Percentiles rank a stretch among this genome's conserved stretches.
Conservation (phyloP, 2,888 invertebrate genomes). For the Stenolophus ochropezus region DNA sequence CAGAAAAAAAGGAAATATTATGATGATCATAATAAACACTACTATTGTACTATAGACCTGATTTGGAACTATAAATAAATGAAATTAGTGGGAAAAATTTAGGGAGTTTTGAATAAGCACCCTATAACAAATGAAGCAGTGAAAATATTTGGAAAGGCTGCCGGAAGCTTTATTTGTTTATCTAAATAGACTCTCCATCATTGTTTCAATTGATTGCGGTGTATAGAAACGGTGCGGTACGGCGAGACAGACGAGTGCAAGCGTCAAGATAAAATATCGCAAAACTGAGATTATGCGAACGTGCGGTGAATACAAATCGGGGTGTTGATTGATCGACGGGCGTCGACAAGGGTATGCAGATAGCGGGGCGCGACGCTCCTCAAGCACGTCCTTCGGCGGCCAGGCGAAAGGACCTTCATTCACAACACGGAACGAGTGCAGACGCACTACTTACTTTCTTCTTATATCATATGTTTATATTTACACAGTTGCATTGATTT, state of each 20-base stretch:
- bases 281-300: conserved; percentile 73
- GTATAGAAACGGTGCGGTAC: neutral
- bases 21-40: too few relatives aligned
- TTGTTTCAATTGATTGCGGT: neutral
- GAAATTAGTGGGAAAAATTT: too few relatives aligned
- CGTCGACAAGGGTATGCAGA: conserved; percentile 62
- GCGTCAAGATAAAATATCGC: conserved; percentile 72
- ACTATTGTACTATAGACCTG: too few relatives aligned
- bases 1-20: too few relatives aligned
- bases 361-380: conserved; percentile 2
- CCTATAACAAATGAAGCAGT: neutral
- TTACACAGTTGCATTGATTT: too few relatives aligned
- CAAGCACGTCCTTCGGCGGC: conserved; percentile 20
- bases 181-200: neutral
- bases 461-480: neutral
- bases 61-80: too few relatives aligned
- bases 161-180: neutral
- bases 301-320: conserved; percentile 72
- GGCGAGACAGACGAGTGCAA: conserved; percentile 47
- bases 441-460: too few relatives aligned
- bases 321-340: conserved; percentile 68
- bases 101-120: too few relatives aligned
- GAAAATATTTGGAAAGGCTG: neutral
- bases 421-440: neutral
- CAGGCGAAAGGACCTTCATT: neutral